phyloP scores from a whole-genome alignment of 2,888 invertebrate species.

The Aplocera efformata region DNA sequence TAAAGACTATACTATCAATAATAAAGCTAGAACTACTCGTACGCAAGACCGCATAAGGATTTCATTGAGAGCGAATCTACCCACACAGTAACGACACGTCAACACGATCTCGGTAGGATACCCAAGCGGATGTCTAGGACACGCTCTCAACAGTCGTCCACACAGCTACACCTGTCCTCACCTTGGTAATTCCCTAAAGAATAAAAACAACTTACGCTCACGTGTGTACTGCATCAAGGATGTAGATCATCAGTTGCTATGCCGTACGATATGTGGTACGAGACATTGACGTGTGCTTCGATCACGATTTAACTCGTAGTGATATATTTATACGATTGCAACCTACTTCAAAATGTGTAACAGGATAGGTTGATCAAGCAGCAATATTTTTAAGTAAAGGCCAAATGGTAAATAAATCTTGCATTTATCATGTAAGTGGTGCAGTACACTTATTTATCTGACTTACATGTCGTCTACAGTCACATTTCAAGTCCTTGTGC shows the following conservation, averaged over 20 bases:
- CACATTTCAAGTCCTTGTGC: slow-evolving; percentile 15
- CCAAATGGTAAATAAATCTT: too few relatives aligned
- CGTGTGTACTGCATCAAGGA: slow-evolving; percentile 45
- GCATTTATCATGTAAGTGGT: not conserved
- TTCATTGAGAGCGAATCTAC: slow-evolving; percentile 22
- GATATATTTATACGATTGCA: slow-evolving; percentile 4
- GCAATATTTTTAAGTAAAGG: too few relatives aligned
- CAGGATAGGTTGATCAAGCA: slow-evolving; percentile 8
- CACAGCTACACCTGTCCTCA: slow-evolving; percentile 19
- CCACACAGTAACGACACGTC: slow-evolving; percentile 22
- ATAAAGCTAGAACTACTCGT: too few relatives aligned
- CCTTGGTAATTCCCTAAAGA: slow-evolving; percentile 14
- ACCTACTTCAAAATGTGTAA: slow-evolving; percentile 14
- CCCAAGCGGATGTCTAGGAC: slow-evolving; percentile 38
- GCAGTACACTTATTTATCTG: not conserved
- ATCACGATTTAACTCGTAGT: slow-evolving; percentile 48
- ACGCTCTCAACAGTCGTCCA: slow-evolving; percentile 20
- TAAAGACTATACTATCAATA: slow-evolving; percentile 4
- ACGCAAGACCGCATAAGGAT: slow-evolving; percentile 16
- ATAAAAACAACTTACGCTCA: slow-evolving; percentile 21
- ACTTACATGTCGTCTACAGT: slow-evolving; percentile 3
- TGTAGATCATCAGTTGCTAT: slow-evolving; percentile 43
- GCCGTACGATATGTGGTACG: slow-evolving; percentile 42
- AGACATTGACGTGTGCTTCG: slow-evolving; percentile 39
- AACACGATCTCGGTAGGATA: slow-evolving; percentile 27